Base-by-base conservation (phyloP, 2,888 invertebrate genomes). In the Callyntrura guangdongensis region DNA sequence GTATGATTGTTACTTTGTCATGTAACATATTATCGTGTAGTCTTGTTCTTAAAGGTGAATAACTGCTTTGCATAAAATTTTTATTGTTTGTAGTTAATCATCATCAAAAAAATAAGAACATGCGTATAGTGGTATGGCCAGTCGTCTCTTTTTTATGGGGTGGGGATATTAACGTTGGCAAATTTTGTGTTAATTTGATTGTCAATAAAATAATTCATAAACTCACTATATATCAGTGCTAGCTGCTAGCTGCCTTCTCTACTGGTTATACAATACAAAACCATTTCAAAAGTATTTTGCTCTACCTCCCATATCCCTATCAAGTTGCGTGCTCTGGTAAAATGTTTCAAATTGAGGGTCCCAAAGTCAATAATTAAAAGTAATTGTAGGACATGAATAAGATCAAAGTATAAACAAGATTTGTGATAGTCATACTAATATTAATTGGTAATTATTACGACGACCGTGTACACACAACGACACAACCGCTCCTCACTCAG, bases 161-260 rank as follows among this genome's bases (percentile, higher is more conserved):
- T 77, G 77, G 77, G 20, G 61, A 84, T 36, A 77, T 22, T 49
- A 17, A 67, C 53, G 61, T 86, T 86, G 27, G 86, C 61, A 77
- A 86, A 86, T 86, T 86, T 56, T 77, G 61, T 27, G 49, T 47
- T 86, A 86, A 86, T 86, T 74, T 86, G 47, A 86, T 61, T 86
- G 77, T 86, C 64, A 86, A 86, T 86, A 49, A 27, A 74, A 77
- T 86, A 86, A 86, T 12, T 86, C 77, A 86, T 86, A 83, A 67
- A 25, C 61, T 2, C 20, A 17, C 27, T 25, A 12, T 11, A 25
- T 11, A 5, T 25, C 22, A 64, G 6, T 67, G 0, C 14, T 14
- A 5, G 36, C 12, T 36, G 11, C 14, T 59, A 11, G 20, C 17
- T 14, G 6, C 17, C 17, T 17, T 17, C 69, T 20, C n/a, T 69